A percentile compares a stretch with the other conserved stretches of the same genome.
phyloP scores from a whole-genome alignment of 2,888 invertebrate genomes.

The Schizotus pectinicornis region DNA sequence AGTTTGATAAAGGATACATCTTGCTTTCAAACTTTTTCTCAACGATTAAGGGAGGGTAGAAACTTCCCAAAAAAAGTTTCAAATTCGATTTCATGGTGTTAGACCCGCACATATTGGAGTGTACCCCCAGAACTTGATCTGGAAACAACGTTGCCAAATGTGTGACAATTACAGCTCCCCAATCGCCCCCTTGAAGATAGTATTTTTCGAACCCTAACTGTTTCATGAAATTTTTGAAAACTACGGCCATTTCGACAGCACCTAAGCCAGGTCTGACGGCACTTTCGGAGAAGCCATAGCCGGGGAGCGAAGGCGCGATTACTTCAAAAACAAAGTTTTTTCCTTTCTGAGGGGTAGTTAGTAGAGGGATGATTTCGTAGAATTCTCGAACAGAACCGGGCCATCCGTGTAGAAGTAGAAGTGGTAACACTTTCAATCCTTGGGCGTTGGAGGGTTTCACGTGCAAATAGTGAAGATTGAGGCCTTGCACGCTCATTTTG shows the following conservation, averaged over 20 bases:
- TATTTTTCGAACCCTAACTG: constrained; percentile 70
- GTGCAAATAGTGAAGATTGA: constrained; percentile 72
- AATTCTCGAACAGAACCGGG: constrained; percentile 89
- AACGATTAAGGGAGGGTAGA: constrained; percentile 66
- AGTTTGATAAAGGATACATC: constrained; percentile 60
- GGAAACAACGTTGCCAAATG: constrained; percentile 71
- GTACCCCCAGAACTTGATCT: constrained; percentile 63
- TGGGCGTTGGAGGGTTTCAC: constrained; percentile 60
- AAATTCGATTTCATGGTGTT: constrained; percentile 52
- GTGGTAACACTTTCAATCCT: constrained; percentile 62
- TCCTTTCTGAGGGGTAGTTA: constrained; percentile 20
- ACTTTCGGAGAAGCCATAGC: constrained; percentile 47
- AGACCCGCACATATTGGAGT: constrained; percentile 62
- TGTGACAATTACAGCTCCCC: constrained; percentile 73
- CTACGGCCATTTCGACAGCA: constrained; percentile 62
- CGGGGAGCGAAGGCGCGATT: constrained; percentile 36
- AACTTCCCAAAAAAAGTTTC: constrained; percentile 58
- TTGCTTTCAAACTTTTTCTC: constrained; percentile 59
- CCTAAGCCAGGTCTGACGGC: constrained; percentile 69
- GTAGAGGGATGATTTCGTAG: constrained; percentile 63
- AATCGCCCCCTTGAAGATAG: constrained; percentile 82
- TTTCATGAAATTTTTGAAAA: constrained; percentile 74
- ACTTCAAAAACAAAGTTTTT: constrained; percentile 31
- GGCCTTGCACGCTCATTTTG: constrained; percentile 73
- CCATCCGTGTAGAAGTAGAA: constrained; percentile 87